A percentile compares a stretch with the other conserved stretches of the same genome.
These are phyloP conservation scores for Oxycera nigricornis DNA, from an alignment of 2,888 invertebrate species.

Conservation along the genomic window DNA sequence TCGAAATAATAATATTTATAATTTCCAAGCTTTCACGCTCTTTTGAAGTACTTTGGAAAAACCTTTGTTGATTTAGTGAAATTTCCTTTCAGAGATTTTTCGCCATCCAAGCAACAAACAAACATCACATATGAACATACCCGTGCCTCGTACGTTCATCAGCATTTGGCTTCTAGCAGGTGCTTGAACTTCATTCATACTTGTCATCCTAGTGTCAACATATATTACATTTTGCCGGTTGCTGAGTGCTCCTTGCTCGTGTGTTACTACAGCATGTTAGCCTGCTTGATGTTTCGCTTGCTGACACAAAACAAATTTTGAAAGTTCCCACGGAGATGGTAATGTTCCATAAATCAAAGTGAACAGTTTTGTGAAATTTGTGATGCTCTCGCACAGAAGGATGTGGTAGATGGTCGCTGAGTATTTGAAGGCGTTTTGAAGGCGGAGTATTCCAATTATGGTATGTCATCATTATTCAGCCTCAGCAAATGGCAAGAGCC, in stretches of 20 bases:
- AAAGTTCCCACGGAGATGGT: conserved; percentile 9
- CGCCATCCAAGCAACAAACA: background rate
- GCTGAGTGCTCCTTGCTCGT: background rate
- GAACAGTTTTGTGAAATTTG: conserved; percentile 1
- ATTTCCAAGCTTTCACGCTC: too few relatives aligned
- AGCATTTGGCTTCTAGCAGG: background rate
- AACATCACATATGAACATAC: background rate
- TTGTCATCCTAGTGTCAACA: conserved; percentile 3
- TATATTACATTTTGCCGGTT: background rate
- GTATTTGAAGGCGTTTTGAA: too few relatives aligned
- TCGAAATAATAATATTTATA: too few relatives aligned
- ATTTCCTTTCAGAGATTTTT: background rate
- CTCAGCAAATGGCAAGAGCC: too few relatives aligned
- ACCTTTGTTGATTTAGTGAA: background rate
- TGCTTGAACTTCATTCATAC: conserved; percentile 2
- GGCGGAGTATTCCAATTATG: too few relatives aligned
- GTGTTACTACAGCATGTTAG: background rate
- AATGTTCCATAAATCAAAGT: conserved; percentile 19
- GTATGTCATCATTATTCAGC: too few relatives aligned
- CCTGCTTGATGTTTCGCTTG: background rate
- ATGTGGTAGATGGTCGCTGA: background rate
- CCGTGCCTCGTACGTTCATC: background rate
- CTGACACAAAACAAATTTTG: conserved; percentile 1
- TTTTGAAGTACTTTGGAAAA: too few relatives aligned
- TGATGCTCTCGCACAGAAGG: background rate